Evolutionary conservation across 1,140 invertebrate genomes (phyloP), one percentile per base, ranked within the genome.

Genomic region (Archivesica marissinica): DNA sequence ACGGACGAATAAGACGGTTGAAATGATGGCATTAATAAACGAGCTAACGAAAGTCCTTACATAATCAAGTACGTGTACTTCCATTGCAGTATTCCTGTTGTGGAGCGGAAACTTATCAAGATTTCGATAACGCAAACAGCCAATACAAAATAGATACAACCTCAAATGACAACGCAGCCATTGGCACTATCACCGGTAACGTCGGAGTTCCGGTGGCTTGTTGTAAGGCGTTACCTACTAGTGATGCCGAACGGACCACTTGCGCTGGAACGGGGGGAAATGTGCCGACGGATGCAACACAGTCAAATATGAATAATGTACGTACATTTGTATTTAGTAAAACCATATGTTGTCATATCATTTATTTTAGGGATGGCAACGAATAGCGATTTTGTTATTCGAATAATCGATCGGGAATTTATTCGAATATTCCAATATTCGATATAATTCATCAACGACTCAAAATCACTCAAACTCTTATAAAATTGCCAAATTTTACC

Each of bases 211-310:
- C 59, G 1, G 59, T 64, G n/a, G 59, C 59, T 17, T 64, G 59
- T 20, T 64, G 59, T 15, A 64, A 64, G 25, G 38, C 59, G 2
- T 35, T 64, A 64, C 59, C 59, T 2, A 7, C 30, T 1, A 4
- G 30, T 35, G 59, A 33, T 35, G 28, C 59, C n/a, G 59, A 33
- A 17, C 13, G 59, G 20, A 64, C 28, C 20, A 64, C 59, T 17
- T 64, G 59, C 38, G 59, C 59, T 20, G 59, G 59, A 64, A 35
- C 33, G 15, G 59, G 59, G n/a, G n/a, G n/a, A n/a, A n/a, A n/a
- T 11, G 30, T 17, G 15, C 23, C 23, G 9, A 30, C 59, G 1
- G n/a, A 15, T 15, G 59, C 33, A 35, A 64, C 59, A 17, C 11
- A 35, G 9, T 35, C 30, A 13, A 64, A 64, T 59, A 23, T 59